Base-by-base conservation (phyloP, 2,888 invertebrate species). In the Litoditis marina region DNA sequence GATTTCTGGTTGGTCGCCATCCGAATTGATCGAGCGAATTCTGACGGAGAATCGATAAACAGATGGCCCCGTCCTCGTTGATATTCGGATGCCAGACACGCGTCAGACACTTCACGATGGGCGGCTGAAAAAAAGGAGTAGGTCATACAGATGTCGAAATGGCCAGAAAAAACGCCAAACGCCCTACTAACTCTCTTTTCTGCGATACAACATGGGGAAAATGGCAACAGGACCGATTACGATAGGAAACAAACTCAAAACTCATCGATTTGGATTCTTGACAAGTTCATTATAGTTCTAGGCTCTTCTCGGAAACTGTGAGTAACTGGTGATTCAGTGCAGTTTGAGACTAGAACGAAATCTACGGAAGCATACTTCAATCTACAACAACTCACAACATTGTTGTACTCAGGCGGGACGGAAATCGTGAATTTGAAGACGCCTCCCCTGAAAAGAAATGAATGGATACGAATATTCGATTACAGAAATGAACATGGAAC, bases 71-170 rank as follows among this genome's bases (percentile, higher is more conserved):
- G 71, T 90, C 90, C 77, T 92, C 91, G 79, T 89, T 92, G 72
- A 95, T 94, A 84, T 95, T 95, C 7, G 94, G 94, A 86, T 95
- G 94, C 92, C 94, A 94, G 51, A 94, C 85, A 82, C 89, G 88
- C n/a, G 94, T 94, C 67, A 88, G 83, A 84, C 94, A 94, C 84
- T 90, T 91, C 4, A 94, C 94, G 85, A 88, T 88, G 19, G 94
- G 94, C 57, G 94, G 94, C 92, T 93, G 84, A 61, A 83, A 73
- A 88, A 7, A 27, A 11, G n/a, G 47, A 55, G 52, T 47, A 47
- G 8, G 19, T 22, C 16, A 47, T 11, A n/a, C 47, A 47, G 13
- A n/a, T n/a, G n/a, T n/a, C n/a, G n/a, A n/a, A n/a, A n/a, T n/a
- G n/a, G n/a, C n/a, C n/a, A n/a, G n/a, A n/a, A 53, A 13, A 11